Percentiles rank a stretch among this genome's conserved stretches.
Evolutionary conservation across 2,113 vertebrate genomes (phyloP).

Genomic region (Rattus norvegicus): GRCr8 NC_086019.1:167828501-167829000

Average conservation of each 20-base stretch:
- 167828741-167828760: not conserved
- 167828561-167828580: not conserved
- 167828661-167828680: no score
- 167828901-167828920: not conserved
- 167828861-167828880: not conserved
- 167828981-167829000: not conserved
- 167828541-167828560: not conserved
- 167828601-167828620: not conserved
- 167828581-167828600: not conserved
- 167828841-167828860: not conserved
- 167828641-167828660: not conserved
- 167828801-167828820: not conserved
- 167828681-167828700: not conserved
- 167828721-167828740: not conserved
- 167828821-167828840: not conserved
- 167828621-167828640: not conserved
- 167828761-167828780: not conserved
- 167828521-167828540: not conserved
- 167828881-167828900: not conserved
- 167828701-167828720: not conserved
- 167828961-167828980: not conserved
- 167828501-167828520: not conserved
- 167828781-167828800: not conserved
- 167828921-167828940: not conserved
- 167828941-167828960: not conserved